Conservation (phyloP, 2,888 invertebrate genomes). For the Microplitis manilae region DNA sequence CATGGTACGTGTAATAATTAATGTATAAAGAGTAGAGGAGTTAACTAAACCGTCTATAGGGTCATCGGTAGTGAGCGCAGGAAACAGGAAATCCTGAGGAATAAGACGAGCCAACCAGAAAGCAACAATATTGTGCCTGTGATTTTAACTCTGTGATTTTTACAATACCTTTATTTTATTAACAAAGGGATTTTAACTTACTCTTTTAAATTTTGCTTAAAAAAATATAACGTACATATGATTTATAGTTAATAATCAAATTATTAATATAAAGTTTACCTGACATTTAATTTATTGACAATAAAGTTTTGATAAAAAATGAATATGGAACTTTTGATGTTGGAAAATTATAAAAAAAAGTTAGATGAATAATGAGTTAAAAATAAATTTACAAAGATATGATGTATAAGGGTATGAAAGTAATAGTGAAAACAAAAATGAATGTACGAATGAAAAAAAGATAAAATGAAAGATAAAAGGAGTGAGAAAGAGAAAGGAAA, state of each 20-base stretch:
- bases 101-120: conserved; percentile 61
- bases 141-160: conserved; percentile 15
- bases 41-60: conserved; percentile 5
- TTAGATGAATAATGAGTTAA: conserved; percentile 4
- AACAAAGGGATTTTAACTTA: background rate
- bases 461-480: conserved; percentile 24
- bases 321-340: background rate
- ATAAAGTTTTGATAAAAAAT: too few relatives aligned
- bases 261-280: too few relatives aligned
- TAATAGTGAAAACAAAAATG: conserved; percentile 19
- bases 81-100: conserved; percentile 67
- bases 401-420: conserved; percentile 26
- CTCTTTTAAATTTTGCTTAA: background rate
- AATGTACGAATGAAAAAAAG: conserved; percentile 30
- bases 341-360: background rate
- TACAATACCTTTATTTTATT: conserved; percentile 8
- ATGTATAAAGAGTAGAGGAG: conserved; percentile 1
- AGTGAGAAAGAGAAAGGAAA: background rate
- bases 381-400: conserved; percentile 30
- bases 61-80: conserved; percentile 55
- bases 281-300: too few relatives aligned
- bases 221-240: too few relatives aligned
- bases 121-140: conserved; percentile 30
- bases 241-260: too few relatives aligned
- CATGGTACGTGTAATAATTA: background rate